Evolutionary conservation across 1,140 invertebrate species (phyloP), one percentile per base, ranked within the genome.

Genomic region (Colletes latitarsis): DNA sequence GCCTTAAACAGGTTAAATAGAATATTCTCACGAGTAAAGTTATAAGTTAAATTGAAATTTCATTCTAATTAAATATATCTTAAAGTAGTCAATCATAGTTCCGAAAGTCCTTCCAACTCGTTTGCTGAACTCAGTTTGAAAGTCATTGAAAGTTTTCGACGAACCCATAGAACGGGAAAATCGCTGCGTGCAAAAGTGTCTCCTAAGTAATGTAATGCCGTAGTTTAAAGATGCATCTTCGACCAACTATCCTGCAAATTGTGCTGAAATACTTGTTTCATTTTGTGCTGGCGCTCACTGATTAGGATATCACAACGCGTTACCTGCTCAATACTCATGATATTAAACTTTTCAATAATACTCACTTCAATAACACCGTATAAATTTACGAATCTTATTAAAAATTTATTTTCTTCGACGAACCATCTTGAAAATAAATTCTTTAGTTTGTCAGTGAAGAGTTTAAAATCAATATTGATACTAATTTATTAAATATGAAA

Each of bases 91-190:
- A 10, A 57, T 57, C 52, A 9, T 46, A 70, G 68, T 70, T 55
- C 8, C 17, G 52, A 55, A n/a, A 70, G 68, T 39, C 10, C 52
- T 70, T 70, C 17, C 39, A 19, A 57, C 68, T 41, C 41, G 53
- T 41, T 57, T 19, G 21, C 52, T 41, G 55, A 57, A 70, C 68
- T 70, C 52, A n/a, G 8, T 57, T 57, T 57, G 57, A 55, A 70
- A 70, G 52, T 70, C 68, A 57, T 70, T 57, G 52, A 41, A 55
- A 70, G 68, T 70, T 70, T 52, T 15, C 68, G 6, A 57, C 55
- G 30, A n/a, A n/a, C 5, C 52, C 52, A 57, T 55, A 70, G 52
- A 55, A 57, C 53, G 52, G 68, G 17, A 57, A 30, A 57, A 70
- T 70, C 57, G 39, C 68, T 9, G 30, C 9, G 19, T 39, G 30